phyloP scores from a whole-genome alignment of 2,113 vertebrate species.

The Anas platyrhynchos region DNA sequence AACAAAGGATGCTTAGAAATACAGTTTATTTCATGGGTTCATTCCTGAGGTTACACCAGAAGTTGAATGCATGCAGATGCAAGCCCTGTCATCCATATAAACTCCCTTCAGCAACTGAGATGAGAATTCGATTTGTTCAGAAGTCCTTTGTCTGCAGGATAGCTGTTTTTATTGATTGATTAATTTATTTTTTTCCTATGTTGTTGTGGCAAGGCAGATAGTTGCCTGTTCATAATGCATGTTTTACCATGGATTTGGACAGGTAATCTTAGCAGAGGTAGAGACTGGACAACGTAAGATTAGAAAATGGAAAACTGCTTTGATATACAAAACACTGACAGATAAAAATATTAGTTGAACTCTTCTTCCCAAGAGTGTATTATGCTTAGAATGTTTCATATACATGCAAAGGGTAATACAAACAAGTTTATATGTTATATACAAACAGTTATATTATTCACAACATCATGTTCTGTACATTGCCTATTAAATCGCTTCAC shows the following conservation, averaged over 20 bases:
- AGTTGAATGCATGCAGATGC: background rate
- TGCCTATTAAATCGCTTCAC: background rate
- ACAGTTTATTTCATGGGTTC: background rate
- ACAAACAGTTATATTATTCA: background rate
- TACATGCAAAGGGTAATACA: background rate
- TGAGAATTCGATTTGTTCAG: background rate
- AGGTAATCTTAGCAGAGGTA: background rate
- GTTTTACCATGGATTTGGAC: background rate
- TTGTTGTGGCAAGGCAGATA: background rate
- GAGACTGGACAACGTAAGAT: background rate
- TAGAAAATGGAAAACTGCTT: background rate
- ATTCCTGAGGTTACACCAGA: slow-evolving; percentile 25
- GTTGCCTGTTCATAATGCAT: background rate
- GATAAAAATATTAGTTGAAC: background rate
- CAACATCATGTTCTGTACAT: background rate
- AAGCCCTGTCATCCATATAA: background rate
- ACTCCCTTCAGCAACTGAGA: background rate
- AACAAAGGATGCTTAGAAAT: slow-evolving; percentile 3
- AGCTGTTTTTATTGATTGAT: background rate
- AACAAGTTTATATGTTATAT: background rate
- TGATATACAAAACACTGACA: background rate
- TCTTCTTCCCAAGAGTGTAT: background rate
- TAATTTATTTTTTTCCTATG: background rate
- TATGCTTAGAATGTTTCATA: background rate
- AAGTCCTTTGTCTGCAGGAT: background rate